phyloP scores from a whole-genome alignment of 2,113 vertebrate genomes.

The Ageneiosus marmoratus region DNA sequence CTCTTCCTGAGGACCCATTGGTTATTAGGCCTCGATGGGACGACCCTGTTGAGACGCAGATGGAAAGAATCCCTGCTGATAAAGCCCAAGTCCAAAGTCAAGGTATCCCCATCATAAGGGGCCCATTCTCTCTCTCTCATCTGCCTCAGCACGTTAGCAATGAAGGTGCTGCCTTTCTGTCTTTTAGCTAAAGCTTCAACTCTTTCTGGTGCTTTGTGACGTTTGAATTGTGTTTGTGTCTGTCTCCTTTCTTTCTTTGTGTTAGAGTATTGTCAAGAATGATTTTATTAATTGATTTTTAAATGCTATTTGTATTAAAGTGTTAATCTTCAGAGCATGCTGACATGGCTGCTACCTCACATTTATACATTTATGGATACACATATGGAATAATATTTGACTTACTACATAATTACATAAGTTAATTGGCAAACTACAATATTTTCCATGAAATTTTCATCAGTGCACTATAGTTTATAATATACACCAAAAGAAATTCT shows the following conservation, averaged over 20 bases:
- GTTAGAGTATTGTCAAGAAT: slow-evolving; percentile 90
- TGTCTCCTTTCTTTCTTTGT: slow-evolving; percentile 71
- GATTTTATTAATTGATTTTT: slow-evolving; percentile 54
- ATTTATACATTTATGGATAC: not conserved
- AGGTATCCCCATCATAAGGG: slow-evolving; percentile 93
- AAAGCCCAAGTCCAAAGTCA: slow-evolving; percentile 88
- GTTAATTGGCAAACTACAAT: not conserved
- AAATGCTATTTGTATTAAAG: slow-evolving; percentile 40
- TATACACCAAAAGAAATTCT: not conserved
- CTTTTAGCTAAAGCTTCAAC: slow-evolving; percentile 76
- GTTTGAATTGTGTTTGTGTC: slow-evolving; percentile 77
- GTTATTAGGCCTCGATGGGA: slow-evolving; percentile 96
- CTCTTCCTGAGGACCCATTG: slow-evolving; percentile 92
- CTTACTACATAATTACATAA: not conserved
- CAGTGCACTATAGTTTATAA: not conserved
- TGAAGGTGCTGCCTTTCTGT: slow-evolving; percentile 75
- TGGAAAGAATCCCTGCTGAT: slow-evolving; percentile 96
- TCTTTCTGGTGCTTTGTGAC: slow-evolving; percentile 74
- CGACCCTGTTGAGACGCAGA: slow-evolving; percentile 97
- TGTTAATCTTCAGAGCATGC: slow-evolving; percentile 7
- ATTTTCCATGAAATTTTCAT: not conserved
- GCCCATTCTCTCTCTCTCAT: slow-evolving; percentile 81
- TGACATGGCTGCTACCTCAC: not conserved
- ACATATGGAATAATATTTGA: not conserved
- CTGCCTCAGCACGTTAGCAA: slow-evolving; percentile 83